Evolutionary conservation across 2,888 invertebrate species (phyloP).

Genomic region (Chloroclystis v-ata): DNA sequence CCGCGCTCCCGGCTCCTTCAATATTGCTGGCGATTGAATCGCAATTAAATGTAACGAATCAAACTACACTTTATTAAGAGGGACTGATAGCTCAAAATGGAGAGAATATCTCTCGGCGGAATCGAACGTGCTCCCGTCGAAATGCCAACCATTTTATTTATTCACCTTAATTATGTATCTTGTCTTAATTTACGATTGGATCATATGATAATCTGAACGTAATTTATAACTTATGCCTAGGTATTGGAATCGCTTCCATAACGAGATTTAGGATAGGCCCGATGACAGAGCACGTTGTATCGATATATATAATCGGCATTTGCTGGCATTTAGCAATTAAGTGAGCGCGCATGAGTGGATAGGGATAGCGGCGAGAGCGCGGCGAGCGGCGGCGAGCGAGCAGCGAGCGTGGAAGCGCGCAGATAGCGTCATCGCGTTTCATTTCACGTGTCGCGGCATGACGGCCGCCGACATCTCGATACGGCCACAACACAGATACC

Average conservation of each 20-base stretch:
- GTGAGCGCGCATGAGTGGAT: slow-evolving; percentile 45
- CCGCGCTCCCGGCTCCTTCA: slow-evolving; percentile 70
- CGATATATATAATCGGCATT: slow-evolving; percentile 71
- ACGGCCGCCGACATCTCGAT: slow-evolving; percentile 64
- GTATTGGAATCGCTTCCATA: slow-evolving; percentile 74
- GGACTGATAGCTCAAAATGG: slow-evolving; percentile 73
- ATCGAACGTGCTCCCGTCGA: slow-evolving; percentile 77
- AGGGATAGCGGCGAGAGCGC: slow-evolving; percentile 34
- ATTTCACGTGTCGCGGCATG: slow-evolving; percentile 74
- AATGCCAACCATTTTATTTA: slow-evolving; percentile 79
- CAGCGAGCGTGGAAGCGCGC: slow-evolving; percentile 53
- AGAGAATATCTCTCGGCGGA: slow-evolving; percentile 56
- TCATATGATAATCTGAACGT: slow-evolving; percentile 76
- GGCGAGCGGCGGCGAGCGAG: slow-evolving; percentile 39
- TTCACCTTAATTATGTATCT: slow-evolving; percentile 79
- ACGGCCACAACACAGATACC: slow-evolving; percentile 20
- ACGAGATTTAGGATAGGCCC: slow-evolving; percentile 73
- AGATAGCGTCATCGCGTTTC: slow-evolving; percentile 74
- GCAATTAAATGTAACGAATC: slow-evolving; percentile 74
- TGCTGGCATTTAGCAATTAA: slow-evolving; percentile 73
- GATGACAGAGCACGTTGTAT: slow-evolving; percentile 56
- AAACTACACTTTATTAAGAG: slow-evolving; percentile 75
- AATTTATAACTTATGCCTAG: slow-evolving; percentile 76
- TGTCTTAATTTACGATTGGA: slow-evolving; percentile 79
- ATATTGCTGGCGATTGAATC: slow-evolving; percentile 77